Conservation (phyloP, 2,113 vertebrate genomes). For the Astatotilapia flaviijosephi region DNA sequence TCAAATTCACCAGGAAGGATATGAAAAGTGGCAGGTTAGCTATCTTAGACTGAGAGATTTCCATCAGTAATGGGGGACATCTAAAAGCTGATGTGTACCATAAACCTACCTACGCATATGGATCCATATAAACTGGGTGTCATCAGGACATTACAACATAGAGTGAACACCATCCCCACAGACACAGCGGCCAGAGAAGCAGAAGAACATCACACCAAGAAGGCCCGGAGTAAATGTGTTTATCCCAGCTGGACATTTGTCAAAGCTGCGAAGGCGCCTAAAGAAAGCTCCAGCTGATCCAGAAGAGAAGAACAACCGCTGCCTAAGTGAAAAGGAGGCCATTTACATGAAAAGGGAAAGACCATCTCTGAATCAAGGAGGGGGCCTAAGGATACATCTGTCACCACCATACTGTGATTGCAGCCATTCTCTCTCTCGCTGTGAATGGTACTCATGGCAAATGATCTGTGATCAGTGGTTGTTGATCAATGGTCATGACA, state of each 20-base stretch:
- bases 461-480: too few species aligned
- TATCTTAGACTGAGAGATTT: background rate
- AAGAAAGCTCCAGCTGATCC: background rate
- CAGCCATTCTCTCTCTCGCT: too few species aligned
- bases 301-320: rapidly evolving
- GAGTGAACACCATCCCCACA: background rate
- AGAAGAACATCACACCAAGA: background rate
- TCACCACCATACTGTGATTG: too few species aligned
- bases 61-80: background rate
- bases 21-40: rapidly evolving
- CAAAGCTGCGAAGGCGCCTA: rapidly evolving
- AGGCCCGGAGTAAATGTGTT: background rate
- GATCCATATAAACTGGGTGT: background rate
- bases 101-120: rapidly evolving
- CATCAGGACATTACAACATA: background rate
- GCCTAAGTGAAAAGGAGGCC: rapidly evolving
- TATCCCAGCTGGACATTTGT: background rate
- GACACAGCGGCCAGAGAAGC: background rate
- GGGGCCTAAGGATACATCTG: too few species aligned
- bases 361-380: too few species aligned
- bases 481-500: too few species aligned
- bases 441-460: too few species aligned
- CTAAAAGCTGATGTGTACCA: rapidly evolving
- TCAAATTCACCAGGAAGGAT: background rate
- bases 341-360: too few species aligned